Evolutionary conservation across 1,140 invertebrate genomes (phyloP).

Genomic region (Steinernema feltiae): DNA sequence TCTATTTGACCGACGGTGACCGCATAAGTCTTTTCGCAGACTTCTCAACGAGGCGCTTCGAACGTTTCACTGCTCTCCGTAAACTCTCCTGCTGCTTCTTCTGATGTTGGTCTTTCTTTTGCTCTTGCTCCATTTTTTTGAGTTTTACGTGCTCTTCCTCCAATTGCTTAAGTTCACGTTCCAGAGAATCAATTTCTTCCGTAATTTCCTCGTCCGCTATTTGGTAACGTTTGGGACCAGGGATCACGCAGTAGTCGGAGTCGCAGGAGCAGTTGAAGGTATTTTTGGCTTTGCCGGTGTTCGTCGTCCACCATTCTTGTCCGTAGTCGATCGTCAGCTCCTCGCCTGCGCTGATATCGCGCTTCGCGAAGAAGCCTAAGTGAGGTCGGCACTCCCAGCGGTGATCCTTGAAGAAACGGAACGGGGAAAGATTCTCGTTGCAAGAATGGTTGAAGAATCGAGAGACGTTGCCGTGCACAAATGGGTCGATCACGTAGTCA

Average conservation of each 20-base stretch:
- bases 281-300: background rate
- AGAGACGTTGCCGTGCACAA: background rate
- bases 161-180: background rate
- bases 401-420: conserved; percentile 13
- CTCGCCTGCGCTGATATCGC: conserved; percentile 6
- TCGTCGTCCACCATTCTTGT: background rate
- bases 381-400: background rate
- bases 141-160: background rate
- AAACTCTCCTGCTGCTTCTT: background rate
- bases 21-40: background rate
- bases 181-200: background rate
- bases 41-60: background rate
- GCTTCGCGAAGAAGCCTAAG: conserved; percentile 18
- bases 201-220: background rate
- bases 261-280: conserved; percentile 10
- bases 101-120: background rate
- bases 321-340: conserved; percentile 23
- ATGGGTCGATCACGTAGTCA: conserved; percentile 11
- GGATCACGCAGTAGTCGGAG: conserved; percentile 12
- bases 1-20: background rate
- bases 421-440: conserved; percentile 17
- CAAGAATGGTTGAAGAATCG: conserved; percentile 24
- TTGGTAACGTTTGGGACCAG: background rate
- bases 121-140: background rate
- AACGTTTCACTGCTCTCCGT: background rate